Conservation (phyloP, 2,113 vertebrate genomes). For the Podarcis muralis region DNA sequence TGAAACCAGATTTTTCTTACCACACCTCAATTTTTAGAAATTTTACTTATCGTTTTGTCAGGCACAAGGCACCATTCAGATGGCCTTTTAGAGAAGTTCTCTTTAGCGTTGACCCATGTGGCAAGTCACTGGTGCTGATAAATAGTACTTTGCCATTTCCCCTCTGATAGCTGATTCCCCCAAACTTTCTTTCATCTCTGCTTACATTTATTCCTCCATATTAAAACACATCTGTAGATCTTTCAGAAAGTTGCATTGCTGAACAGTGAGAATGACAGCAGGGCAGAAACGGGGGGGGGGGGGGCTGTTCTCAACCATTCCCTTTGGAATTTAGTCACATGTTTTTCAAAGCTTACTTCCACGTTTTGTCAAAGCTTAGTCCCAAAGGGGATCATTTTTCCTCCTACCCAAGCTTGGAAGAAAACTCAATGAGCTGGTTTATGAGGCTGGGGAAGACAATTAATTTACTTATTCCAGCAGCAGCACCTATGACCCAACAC, state of each 20-base stretch:
- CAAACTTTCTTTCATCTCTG: not conserved
- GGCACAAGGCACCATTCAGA: not conserved
- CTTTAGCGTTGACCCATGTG: not conserved
- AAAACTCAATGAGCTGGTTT: conserved; percentile 7
- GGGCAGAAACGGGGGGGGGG: too few relatives aligned
- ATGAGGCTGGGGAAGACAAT: not conserved
- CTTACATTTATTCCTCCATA: not conserved
- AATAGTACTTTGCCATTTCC: not conserved
- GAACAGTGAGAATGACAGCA: not conserved
- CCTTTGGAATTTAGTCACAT: not conserved
- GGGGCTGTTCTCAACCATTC: not conserved
- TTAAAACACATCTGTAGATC: not conserved
- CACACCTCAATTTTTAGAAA: not conserved
- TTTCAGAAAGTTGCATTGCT: not conserved
- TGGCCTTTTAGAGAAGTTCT: not conserved
- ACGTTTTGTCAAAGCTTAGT: not conserved
- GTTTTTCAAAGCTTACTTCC: not conserved
- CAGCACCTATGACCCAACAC: not conserved
- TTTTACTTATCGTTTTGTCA: not conserved
- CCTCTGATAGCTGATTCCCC: not conserved
- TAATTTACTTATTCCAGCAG: not conserved
- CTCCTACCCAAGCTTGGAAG: conserved; percentile 1
- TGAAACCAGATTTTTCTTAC: not conserved
- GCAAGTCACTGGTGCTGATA: not conserved
- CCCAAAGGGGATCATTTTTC: not conserved